Conservation (phyloP, 2,888 invertebrate genomes). For the Fabriciana adippe region DNA sequence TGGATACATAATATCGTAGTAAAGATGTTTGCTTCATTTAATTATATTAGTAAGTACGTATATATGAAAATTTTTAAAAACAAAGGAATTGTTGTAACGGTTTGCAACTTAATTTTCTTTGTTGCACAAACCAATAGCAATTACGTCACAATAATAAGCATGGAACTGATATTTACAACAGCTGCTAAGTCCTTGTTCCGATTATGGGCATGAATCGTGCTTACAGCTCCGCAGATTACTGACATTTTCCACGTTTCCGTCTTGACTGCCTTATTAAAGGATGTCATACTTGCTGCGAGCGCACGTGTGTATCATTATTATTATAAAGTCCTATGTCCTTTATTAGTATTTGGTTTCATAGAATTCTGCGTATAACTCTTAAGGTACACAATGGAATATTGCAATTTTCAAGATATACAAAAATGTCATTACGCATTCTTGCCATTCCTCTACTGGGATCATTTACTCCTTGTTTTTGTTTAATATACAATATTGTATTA, state of each 20-base stretch:
- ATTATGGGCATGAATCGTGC: conserved; percentile 80
- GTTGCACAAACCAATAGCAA: conserved; percentile 66
- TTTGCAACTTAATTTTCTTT: conserved; percentile 69
- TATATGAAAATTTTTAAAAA: conserved; percentile 42
- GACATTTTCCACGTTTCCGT: conserved; percentile 80
- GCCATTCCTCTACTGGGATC: conserved; percentile 11
- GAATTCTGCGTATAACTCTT: conserved; percentile 35
- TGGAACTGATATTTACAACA: conserved; percentile 76
- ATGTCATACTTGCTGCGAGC: conserved; percentile 62
- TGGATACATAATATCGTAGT: conserved; percentile 45
- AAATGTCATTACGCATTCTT: conserved; percentile 25
- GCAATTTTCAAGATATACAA: conserved; percentile 13
- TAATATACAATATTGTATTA: background rate
- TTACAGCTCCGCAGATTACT: conserved; percentile 71
- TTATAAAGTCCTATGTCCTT: conserved; percentile 45
- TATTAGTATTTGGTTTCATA: conserved; percentile 41
- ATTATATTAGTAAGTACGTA: background rate
- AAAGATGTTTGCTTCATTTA: conserved; percentile 1
- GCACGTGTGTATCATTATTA: conserved; percentile 62
- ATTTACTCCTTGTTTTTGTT: background rate
- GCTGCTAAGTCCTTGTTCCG: conserved; percentile 79
- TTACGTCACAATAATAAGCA: conserved; percentile 77
- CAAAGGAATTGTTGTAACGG: conserved; percentile 46
- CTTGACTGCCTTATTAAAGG: conserved; percentile 75
- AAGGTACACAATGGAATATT: conserved; percentile 36